Percentiles rank a stretch among this genome's conserved stretches.
Conservation (phyloP, 2,888 invertebrate genomes). For the Cylloceria caligata region DNA sequence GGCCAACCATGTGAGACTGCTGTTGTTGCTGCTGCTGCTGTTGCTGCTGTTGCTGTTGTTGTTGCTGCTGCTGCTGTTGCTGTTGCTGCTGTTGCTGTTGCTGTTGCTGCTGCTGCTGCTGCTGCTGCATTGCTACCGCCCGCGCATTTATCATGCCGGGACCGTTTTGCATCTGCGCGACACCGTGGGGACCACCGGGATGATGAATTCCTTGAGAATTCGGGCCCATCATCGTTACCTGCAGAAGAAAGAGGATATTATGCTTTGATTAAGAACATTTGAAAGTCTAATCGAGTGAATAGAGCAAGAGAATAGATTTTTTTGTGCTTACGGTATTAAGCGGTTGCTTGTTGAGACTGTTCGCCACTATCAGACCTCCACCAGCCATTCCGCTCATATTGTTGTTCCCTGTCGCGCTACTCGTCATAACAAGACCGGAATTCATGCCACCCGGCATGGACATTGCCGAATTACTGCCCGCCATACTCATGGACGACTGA, state of each 20-base stretch:
- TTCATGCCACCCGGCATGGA: slow-evolving; percentile 83
- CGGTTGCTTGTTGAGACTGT: slow-evolving; percentile 91
- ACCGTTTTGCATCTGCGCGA: slow-evolving; percentile 90
- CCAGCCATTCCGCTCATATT: slow-evolving; percentile 88
- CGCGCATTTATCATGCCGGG: slow-evolving; percentile 88
- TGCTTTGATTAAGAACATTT: background rate
- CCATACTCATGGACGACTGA: slow-evolving; percentile 88
- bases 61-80: slow-evolving; percentile 86
- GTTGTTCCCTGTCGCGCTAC: slow-evolving; percentile 87
- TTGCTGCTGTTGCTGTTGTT: slow-evolving; percentile 81
- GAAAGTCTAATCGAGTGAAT: background rate
- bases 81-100: slow-evolving; percentile 83
- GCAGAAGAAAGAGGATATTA: background rate
- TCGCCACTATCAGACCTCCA: slow-evolving; percentile 90
- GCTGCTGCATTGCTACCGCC: slow-evolving; percentile 84
- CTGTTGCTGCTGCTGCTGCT: slow-evolving; percentile 84
- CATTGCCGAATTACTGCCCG: slow-evolving; percentile 82
- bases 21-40: slow-evolving; percentile 84
- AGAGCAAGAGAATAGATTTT: background rate
- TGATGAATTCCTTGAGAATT: slow-evolving; percentile 84
- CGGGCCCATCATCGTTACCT: slow-evolving; percentile 87
- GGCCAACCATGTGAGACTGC: slow-evolving; percentile 81
- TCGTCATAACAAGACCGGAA: slow-evolving; percentile 92
- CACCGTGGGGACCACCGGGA: slow-evolving; percentile 80
- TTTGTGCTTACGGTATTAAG: slow-evolving; percentile 83